A percentile compares a stretch with the other conserved stretches of the same genome.
Evolutionary conservation across 2,888 invertebrate species (phyloP).

Genomic region (Morinoia aosen): DNA sequence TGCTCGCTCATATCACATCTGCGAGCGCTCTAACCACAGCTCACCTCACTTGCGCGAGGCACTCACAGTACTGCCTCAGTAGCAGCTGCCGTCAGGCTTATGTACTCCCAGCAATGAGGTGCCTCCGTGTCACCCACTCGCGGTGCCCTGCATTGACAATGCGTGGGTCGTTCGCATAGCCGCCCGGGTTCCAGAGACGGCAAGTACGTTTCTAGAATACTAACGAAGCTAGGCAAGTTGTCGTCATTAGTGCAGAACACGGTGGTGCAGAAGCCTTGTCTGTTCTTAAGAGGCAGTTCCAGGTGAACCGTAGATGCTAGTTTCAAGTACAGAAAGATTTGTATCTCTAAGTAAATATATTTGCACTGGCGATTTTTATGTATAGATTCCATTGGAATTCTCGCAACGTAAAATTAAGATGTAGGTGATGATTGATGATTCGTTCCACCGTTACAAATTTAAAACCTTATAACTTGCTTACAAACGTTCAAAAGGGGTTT

Average conservation of each 20-base stretch:
- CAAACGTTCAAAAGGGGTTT: too few relatives aligned
- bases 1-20: not conserved
- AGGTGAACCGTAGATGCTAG: too few relatives aligned
- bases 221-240: not conserved
- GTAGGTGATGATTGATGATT: too few relatives aligned
- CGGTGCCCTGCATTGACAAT: not conserved
- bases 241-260: not conserved
- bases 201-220: not conserved
- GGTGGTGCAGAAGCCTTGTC: too few relatives aligned
- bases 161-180: not conserved
- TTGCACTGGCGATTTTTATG: too few relatives aligned
- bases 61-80: not conserved
- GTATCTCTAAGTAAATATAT: too few relatives aligned
- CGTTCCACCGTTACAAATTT: too few relatives aligned
- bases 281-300: too few relatives aligned
- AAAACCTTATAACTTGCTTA: too few relatives aligned
- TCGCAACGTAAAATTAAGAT: too few relatives aligned
- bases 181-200: not conserved
- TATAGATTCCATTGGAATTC: too few relatives aligned
- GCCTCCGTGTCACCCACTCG: not conserved
- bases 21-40: not conserved
- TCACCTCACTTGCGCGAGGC: not conserved
- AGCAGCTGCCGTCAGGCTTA: not conserved
- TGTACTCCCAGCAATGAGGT: not conserved
- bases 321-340: too few relatives aligned